phyloP scores from a whole-genome alignment of 2,113 vertebrate species.

The Gymnorhina tibicen region DNA sequence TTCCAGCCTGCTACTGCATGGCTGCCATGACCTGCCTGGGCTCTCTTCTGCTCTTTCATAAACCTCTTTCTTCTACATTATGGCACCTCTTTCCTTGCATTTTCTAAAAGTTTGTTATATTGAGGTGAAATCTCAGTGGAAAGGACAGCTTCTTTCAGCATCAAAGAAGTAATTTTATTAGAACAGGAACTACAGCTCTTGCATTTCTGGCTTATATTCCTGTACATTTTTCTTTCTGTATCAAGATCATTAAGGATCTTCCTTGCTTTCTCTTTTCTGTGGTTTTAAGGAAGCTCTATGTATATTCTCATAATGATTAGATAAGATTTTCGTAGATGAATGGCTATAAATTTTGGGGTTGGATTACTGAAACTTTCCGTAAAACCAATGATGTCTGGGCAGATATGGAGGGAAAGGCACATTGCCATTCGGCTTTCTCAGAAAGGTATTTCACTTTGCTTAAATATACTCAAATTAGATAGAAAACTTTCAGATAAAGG shows the following conservation, averaged over 20 bases:
- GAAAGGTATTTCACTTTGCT: not conserved
- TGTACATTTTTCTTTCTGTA: not conserved
- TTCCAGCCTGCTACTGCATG: not conserved
- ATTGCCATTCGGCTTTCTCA: not conserved
- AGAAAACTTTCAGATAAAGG: not conserved
- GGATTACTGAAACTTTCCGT: not conserved
- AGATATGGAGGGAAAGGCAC: not conserved
- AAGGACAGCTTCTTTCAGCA: not conserved
- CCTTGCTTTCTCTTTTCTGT: not conserved
- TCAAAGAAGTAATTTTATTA: not conserved
- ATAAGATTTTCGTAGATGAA: not conserved
- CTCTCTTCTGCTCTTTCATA: not conserved
- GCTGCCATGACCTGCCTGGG: not conserved
- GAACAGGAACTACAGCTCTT: not conserved
- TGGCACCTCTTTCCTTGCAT: not conserved
- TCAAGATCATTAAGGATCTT: not conserved
- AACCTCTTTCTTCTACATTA: not conserved
- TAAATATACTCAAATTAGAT: not conserved
- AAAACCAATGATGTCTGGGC: not conserved
- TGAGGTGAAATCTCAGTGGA: not conserved
- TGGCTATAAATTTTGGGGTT: not conserved
- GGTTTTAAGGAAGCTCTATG: not conserved
- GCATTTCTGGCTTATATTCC: not conserved
- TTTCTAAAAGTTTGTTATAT: not conserved
- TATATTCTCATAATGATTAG: not conserved